Evolutionary conservation across 2,113 vertebrate species (phyloP).

Genomic region (Phocoena phocoena): DNA sequence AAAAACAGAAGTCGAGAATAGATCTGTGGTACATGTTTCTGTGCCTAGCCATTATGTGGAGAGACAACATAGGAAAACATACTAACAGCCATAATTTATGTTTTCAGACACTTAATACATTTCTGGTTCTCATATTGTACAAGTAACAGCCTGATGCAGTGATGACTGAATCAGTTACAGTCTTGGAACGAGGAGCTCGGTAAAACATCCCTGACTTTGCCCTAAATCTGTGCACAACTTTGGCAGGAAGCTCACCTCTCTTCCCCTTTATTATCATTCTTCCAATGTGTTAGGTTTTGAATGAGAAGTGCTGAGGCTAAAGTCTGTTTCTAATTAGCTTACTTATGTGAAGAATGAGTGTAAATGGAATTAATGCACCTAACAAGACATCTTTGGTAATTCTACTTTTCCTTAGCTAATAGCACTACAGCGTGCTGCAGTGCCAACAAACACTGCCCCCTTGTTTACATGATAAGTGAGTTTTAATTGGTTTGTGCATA

Average conservation of each 20-base stretch:
- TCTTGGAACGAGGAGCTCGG: not conserved
- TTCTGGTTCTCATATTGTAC: not conserved
- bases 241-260: not conserved
- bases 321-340: slow-evolving; percentile 37
- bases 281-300: not conserved
- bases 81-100: not conserved
- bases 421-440: not conserved
- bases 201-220: not conserved
- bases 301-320: not conserved
- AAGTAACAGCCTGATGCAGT: not conserved
- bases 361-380: not conserved
- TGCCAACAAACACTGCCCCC: not conserved
- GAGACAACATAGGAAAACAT: not conserved
- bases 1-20: slow-evolving; percentile 8
- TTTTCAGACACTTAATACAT: not conserved
- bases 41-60: not conserved
- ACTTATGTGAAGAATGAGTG: slow-evolving; percentile 11
- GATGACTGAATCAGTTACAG: not conserved
- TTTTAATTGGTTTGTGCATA: slow-evolving; percentile 29
- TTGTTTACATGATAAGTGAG: slow-evolving; percentile 29
- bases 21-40: not conserved
- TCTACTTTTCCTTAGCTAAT: not conserved
- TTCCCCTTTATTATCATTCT: not conserved
- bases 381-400: not conserved
- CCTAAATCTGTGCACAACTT: not conserved